These are phyloP conservation scores for Nanorana parkeri DNA, from an alignment of 2,113 vertebrate genomes.

Conservation along the genomic window DNA sequence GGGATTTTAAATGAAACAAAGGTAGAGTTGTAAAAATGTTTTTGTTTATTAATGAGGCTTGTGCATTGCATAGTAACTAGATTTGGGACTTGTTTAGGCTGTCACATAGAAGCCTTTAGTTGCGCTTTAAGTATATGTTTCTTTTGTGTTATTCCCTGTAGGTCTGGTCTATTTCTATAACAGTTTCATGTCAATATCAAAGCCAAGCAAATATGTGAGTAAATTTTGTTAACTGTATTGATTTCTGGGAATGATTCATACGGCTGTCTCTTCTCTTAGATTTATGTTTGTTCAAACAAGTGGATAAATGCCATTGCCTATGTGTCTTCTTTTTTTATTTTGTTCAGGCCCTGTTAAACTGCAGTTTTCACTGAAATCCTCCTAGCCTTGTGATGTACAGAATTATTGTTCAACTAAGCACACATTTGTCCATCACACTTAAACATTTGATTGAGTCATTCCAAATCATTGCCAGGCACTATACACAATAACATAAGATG, in stretches of 20 bases:
- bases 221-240: slow-evolving; percentile 2
- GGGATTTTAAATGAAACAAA: too few species aligned
- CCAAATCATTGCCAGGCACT: too few species aligned
- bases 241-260: slow-evolving; percentile 17
- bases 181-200: background rate
- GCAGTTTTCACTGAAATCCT: too few species aligned
- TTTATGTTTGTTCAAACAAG: background rate
- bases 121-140: background rate
- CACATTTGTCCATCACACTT: too few species aligned
- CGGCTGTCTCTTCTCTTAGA: slow-evolving; percentile 20
- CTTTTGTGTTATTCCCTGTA: slow-evolving; percentile 2
- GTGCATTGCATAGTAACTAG: too few species aligned
- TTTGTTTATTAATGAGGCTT: too few species aligned
- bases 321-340: background rate
- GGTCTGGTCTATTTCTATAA: background rate
- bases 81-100: background rate
- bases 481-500: too few species aligned
- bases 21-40: too few species aligned
- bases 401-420: too few species aligned
- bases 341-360: background rate
- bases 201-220: slow-evolving; percentile 12
- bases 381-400: too few species aligned
- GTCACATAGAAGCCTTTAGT: background rate
- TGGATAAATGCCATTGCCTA: background rate
- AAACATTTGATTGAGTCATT: too few species aligned